Base-by-base conservation (phyloP, 2,888 invertebrate species). In the Brassicogethes aeneus region DNA sequence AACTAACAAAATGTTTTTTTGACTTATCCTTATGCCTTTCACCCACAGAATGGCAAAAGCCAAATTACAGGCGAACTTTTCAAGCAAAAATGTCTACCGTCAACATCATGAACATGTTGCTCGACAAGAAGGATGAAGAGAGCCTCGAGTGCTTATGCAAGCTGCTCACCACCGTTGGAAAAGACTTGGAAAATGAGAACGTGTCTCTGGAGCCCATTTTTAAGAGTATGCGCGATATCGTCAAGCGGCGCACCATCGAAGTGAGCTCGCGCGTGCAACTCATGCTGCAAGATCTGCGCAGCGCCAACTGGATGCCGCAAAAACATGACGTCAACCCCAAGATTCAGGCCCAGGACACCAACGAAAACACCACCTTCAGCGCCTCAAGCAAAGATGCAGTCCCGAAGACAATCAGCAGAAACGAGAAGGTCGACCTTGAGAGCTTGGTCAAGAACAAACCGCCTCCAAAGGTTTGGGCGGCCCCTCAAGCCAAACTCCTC, bases 61-160 rank as follows among this genome's bases (percentile, higher is more conserved):
- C n/a, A n/a, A n/a, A n/a, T 82, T 64, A 75, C 79, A 64, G 85
- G 95, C 54, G 96, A 96, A 72, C 74, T 96, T 34, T 96, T 86
- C 66, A 95, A 93, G 67, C 77, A 91, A 55, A 82, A 50, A 91
- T 95, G 86, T 70, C 96, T 46, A 91, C 88, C 0, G 75, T 79
- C 1, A 85, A 80, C 56, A 93, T 95, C 48, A 95, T 95, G 85
- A 74, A 75, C 38, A 76, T 82, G 47, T 71, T 95, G 47, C 71
- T 95, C 16, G 76, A 79, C 17, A 78, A 82, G 46, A 73, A 76
- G 37, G 88, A 89, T 55, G 94, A 95, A 64, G 95, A 96, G 61
- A 87, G 85, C 62, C 71, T 94, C 0, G 95, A 96, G 67, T 93
- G 95, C 64, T 73, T 96, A 3, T 95, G 95, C 66, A 87, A 91